These are phyloP conservation scores for Zele albiditarsus DNA, from an alignment of 2,888 invertebrate species.

Conservation along the genomic window DNA sequence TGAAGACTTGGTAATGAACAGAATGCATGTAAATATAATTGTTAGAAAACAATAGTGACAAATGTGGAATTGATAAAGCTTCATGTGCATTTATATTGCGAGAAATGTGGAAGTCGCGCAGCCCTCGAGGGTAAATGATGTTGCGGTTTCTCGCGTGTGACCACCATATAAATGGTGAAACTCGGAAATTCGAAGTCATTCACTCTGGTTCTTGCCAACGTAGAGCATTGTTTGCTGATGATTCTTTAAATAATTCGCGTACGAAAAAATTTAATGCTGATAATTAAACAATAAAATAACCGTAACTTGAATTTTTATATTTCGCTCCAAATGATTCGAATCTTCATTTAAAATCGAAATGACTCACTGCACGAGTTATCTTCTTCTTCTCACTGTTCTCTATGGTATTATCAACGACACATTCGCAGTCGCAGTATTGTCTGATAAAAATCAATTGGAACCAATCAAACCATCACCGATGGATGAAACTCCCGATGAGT, in stretches of 20 bases:
- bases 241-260: not conserved
- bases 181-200: slow-evolving; percentile 60
- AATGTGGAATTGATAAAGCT: not conserved
- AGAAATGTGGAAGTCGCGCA: slow-evolving; percentile 39
- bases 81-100: not conserved
- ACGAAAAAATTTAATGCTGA: not conserved
- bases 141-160: slow-evolving; percentile 57
- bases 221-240: slow-evolving; percentile 7
- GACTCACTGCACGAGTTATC: not conserved
- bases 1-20: not conserved
- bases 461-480: slow-evolving; percentile 46
- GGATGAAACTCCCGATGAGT: slow-evolving; percentile 41
- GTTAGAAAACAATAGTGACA: not conserved
- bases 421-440: slow-evolving; percentile 40
- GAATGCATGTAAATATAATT: not conserved
- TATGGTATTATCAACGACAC: slow-evolving; percentile 36
- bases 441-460: slow-evolving; percentile 47
- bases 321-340: slow-evolving; percentile 50
- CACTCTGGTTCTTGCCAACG: slow-evolving; percentile 35
- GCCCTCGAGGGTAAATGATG: slow-evolving; percentile 56
- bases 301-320: not conserved
- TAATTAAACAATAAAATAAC: not conserved
- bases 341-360: slow-evolving; percentile 37
- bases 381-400: slow-evolving; percentile 42
- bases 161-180: slow-evolving; percentile 65